Percentiles rank a stretch among this genome's conserved stretches.
phyloP scores from a whole-genome alignment of 2,888 invertebrate species.

The Temnothorax unifasciatus region DNA sequence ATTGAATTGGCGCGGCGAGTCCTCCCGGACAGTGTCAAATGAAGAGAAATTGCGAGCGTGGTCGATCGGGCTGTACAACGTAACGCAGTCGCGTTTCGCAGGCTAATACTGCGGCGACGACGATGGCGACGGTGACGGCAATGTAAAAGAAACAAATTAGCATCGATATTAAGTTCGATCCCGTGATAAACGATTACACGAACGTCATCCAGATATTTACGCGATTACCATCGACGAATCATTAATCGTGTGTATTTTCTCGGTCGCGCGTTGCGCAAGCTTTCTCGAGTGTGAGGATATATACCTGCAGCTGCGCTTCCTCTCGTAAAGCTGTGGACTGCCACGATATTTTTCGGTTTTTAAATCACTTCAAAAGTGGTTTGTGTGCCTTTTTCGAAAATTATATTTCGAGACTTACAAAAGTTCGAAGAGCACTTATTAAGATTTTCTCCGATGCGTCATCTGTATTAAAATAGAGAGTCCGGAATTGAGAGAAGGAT shows the following conservation, averaged over 20 bases:
- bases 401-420: not conserved
- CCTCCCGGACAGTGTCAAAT: conserved; percentile 62
- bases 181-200: conserved; percentile 58
- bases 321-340: not conserved
- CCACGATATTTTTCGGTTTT: not conserved
- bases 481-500: not conserved
- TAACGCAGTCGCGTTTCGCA: conserved; percentile 56
- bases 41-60: conserved; percentile 69
- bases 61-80: conserved; percentile 45
- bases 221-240: conserved; percentile 45
- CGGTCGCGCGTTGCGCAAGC: conserved; percentile 14
- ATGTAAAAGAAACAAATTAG: conserved; percentile 49
- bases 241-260: conserved; percentile 51
- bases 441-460: not conserved
- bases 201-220: conserved; percentile 51
- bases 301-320: not conserved
- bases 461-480: not conserved
- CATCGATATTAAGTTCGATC: conserved; percentile 49
- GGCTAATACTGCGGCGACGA: conserved; percentile 52
- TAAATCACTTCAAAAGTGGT: not conserved
- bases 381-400: not conserved
- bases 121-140: not conserved
- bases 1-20: conserved; percentile 54
- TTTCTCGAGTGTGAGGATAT: not conserved
- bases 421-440: not conserved